These are phyloP conservation scores for Trichonephila inaurata DNA, from an alignment of 1,140 invertebrate species.

Conservation along the genomic window DNA sequence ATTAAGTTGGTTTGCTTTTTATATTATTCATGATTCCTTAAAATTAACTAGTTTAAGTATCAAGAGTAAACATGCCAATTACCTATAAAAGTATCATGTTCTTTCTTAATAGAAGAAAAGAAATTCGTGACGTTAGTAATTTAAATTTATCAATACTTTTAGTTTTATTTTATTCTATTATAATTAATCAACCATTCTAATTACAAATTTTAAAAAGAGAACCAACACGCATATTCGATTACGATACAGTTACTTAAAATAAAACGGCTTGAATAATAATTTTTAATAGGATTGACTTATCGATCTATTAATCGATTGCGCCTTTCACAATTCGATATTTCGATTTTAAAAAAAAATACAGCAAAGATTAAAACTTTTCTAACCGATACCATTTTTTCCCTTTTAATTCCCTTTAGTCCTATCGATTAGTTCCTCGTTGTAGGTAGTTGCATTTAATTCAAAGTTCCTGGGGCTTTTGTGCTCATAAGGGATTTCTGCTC, in stretches of 20 bases:
- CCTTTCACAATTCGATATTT: neutral
- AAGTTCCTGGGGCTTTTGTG: neutral
- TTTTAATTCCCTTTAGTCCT: neutral
- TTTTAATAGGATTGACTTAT: slow-evolving; percentile 18
- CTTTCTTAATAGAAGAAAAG: too few species aligned
- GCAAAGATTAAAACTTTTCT: neutral
- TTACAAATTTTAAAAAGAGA: neutral
- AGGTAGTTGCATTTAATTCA: neutral
- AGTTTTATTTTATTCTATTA: too few species aligned
- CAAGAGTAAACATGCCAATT: too few species aligned
- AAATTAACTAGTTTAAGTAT: too few species aligned
- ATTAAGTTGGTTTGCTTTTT: too few species aligned
- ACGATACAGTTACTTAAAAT: neutral
- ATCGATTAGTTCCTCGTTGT: slow-evolving; percentile 3
- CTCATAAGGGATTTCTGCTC: neutral
- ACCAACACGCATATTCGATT: neutral
- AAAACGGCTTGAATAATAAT: neutral
- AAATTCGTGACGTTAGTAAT: too few species aligned
- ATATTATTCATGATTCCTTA: too few species aligned
- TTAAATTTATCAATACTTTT: too few species aligned
- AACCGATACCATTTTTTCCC: neutral
- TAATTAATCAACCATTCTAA: too few species aligned
- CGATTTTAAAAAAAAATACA: neutral
- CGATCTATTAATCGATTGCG: neutral
- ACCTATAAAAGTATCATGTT: too few species aligned